Conservation (phyloP, 2,888 invertebrate species). For the Hedychridium roseum region DNA sequence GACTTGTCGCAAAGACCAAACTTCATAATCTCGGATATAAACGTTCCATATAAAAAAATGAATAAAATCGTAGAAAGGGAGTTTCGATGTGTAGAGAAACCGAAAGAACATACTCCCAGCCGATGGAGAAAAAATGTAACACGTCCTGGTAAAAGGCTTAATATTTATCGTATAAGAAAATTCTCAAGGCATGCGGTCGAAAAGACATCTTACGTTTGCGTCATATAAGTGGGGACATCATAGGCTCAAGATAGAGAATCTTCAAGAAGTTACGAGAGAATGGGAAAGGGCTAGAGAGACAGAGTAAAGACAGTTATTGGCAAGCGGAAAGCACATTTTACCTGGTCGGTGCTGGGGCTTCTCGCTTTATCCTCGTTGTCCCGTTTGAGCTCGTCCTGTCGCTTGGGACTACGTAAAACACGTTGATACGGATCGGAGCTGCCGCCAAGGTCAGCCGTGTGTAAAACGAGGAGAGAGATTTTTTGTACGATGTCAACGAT, state of each 20-base stretch:
- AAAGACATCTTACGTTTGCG: too few relatives aligned
- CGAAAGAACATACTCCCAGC: too few relatives aligned
- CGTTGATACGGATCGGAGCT: constrained; percentile 87
- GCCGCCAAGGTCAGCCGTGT: constrained; percentile 91
- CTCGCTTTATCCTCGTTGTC: constrained; percentile 70
- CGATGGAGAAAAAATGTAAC: too few relatives aligned
- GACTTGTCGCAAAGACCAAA: too few relatives aligned
- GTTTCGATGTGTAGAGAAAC: too few relatives aligned
- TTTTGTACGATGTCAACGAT: constrained; percentile 94
- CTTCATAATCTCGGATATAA: too few relatives aligned
- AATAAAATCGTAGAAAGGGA: too few relatives aligned
- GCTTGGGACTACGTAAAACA: constrained; percentile 80
- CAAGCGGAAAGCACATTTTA: constrained; percentile 63
- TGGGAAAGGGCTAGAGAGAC: constrained; percentile 16
- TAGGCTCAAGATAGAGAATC: constrained; percentile 25
- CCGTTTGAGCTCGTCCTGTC: constrained; percentile 58
- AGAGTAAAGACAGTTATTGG: constrained; percentile 19
- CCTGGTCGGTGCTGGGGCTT: constrained; percentile 91
- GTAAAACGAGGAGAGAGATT: constrained; percentile 86
- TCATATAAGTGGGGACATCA: too few relatives aligned
- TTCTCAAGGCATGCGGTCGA: too few relatives aligned
- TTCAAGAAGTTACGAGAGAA: constrained; percentile 22
- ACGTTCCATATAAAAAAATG: too few relatives aligned
- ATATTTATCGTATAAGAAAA: too few relatives aligned
- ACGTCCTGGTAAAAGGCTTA: too few relatives aligned